A percentile compares a stretch with the other conserved stretches of the same genome.
These are phyloP conservation scores for Cylas formicarius DNA, from an alignment of 1,140 invertebrate genomes.

Conservation along the genomic window DNA sequence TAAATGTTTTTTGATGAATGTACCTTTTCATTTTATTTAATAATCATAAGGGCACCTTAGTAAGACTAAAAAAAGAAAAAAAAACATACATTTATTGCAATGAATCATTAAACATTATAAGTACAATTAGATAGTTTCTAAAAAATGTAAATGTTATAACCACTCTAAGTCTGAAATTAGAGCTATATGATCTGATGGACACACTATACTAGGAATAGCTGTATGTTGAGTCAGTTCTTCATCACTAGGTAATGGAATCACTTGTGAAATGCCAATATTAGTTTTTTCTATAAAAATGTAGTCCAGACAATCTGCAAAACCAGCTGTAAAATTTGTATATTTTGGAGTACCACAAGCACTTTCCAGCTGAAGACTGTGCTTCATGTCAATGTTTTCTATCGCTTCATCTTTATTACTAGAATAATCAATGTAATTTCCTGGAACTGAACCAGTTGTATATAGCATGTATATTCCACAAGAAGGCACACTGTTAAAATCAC, in stretches of 20 bases:
- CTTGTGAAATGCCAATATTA: conserved; percentile 57
- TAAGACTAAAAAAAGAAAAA: too few relatives aligned
- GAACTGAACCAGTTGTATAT: conserved; percentile 60
- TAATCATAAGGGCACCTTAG: too few relatives aligned
- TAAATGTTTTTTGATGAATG: too few relatives aligned
- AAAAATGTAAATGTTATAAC: too few relatives aligned
- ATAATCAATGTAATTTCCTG: conserved; percentile 62
- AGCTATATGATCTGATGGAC: conserved; percentile 91
- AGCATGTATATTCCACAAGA: conserved; percentile 73
- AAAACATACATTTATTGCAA: too few relatives aligned
- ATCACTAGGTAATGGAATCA: conserved; percentile 71
- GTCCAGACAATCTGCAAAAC: conserved; percentile 83
- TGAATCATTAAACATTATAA: too few relatives aligned
- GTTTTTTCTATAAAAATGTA: conserved; percentile 82
- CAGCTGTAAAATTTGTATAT: conserved; percentile 81
- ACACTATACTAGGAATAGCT: conserved; percentile 78
- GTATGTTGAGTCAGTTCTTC: conserved; percentile 66
- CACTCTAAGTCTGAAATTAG: conserved; percentile 74
- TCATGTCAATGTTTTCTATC: conserved; percentile 52
- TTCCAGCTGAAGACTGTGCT: conserved; percentile 54
- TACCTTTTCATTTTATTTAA: too few relatives aligned
- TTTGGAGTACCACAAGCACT: conserved; percentile 71
- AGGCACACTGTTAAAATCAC: conserved; percentile 83
- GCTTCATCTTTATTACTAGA: conserved; percentile 60
- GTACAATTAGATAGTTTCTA: too few relatives aligned